Percentiles rank a stretch among this genome's conserved stretches.
phyloP scores from a whole-genome alignment of 2,113 vertebrate species.

The Channa maculata region DNA sequence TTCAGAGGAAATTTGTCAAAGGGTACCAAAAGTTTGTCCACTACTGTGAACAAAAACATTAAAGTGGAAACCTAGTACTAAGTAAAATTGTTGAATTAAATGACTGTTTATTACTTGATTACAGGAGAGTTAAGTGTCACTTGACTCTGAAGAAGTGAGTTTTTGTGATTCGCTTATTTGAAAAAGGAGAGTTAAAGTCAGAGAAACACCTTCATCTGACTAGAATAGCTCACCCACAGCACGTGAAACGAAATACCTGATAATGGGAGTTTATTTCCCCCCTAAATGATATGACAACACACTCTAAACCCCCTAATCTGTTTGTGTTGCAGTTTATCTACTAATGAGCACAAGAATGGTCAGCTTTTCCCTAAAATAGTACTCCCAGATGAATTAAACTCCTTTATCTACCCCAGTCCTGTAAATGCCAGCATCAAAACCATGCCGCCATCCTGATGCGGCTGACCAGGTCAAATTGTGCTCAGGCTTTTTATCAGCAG shows the following conservation, averaged over 20 bases:
- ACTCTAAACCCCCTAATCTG: not conserved
- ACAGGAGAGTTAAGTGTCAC: too few species aligned
- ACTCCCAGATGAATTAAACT: not conserved
- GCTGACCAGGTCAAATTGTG: not conserved
- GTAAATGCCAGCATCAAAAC: not conserved
- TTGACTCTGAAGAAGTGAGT: too few species aligned
- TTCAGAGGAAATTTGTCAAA: too few species aligned
- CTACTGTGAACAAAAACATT: too few species aligned
- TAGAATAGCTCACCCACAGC: not conserved
- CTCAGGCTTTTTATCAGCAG: conserved; percentile 16
- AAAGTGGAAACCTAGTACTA: too few species aligned
- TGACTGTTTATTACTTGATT: too few species aligned
- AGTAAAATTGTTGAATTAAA: too few species aligned
- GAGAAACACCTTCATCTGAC: not conserved
- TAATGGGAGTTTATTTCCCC: not conserved
- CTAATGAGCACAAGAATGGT: not conserved
- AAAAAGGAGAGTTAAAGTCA: not conserved
- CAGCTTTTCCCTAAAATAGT: not conserved
- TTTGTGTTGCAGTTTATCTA: not conserved
- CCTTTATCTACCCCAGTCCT: not conserved
- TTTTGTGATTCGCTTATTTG: too few species aligned
- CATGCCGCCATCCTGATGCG: not conserved
- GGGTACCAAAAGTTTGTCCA: too few species aligned
- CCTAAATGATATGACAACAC: not conserved
- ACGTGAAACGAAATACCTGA: not conserved